Base-by-base conservation (phyloP, 2,113 vertebrate genomes). In the Toxostoma redivivum region DNA sequence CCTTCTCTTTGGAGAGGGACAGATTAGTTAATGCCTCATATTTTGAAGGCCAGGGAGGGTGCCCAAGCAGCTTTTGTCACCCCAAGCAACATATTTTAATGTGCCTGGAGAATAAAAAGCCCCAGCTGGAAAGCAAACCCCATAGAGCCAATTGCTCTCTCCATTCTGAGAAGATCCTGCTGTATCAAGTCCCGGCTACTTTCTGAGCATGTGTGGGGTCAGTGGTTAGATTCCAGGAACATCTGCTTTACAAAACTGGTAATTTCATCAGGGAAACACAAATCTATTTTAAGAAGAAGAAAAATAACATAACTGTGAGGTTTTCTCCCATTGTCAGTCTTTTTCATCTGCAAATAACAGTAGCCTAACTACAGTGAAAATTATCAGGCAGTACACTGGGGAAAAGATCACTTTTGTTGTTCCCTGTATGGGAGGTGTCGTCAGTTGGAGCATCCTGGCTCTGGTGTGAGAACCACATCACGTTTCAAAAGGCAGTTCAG, bases 151-250 rank as follows among this genome's bases (percentile, higher is more conserved):
- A n/a, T 58, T 89, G 47, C 30, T 65, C 83, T 83, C 42, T 25
- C 24, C 5, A 4, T 57, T 73, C 42, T 54, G 48, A 65, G 47
- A 88, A 51, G 62, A 54, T 50, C 12, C 11, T 1, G 1, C 30
- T 4, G 2, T 15, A 23, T 86, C 24, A 66, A 35, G 22, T 45
- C 25, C n/a, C 0, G 1, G 30, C 15, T 9, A 0, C 56, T 66
- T 58, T 27, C 19, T 71, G 38, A 86, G 58, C 10, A 30, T 3
- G 0, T 28, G 35, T 0, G 1, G 27, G 78, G 54, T 25, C 0
- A 0, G 27, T 44, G 35, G 64, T 10, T 5, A 7, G 31, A 62
- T 76, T 71, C 51, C 0, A 6, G 47, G 42, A 90, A 66, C 35
- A 44, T 38, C 33, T 66, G 7, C 79, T 81, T 88, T 80, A 60